Conservation (phyloP, 2,797 vertebrate species). For the Octomys mimax region DNA sequence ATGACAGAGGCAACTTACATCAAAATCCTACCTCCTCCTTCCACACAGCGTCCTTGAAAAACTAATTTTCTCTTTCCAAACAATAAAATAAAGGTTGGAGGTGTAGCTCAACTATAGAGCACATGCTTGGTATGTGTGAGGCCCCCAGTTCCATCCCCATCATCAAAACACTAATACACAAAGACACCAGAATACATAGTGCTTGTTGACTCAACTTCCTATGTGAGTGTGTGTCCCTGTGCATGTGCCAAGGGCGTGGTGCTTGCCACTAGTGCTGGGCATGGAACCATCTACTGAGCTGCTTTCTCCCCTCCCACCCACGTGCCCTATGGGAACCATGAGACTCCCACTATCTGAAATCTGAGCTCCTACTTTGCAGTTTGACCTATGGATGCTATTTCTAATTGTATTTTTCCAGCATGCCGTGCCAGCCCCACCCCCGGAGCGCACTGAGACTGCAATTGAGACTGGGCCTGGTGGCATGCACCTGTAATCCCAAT, state of each 20-base stretch:
- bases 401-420: slow-evolving; percentile 82
- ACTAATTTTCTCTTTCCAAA: not conserved
- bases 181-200: not conserved
- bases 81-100: not conserved
- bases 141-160: not conserved
- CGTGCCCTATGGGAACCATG: not conserved
- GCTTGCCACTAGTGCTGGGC: not conserved
- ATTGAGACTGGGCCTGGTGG: too few relatives aligned
- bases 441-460: too few relatives aligned
- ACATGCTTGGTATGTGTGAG: not conserved
- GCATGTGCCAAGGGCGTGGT: too few relatives aligned
- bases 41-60: slow-evolving; percentile 46
- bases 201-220: not conserved
- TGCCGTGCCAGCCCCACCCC: too few relatives aligned
- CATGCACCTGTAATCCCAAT: too few relatives aligned
- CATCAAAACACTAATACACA: not conserved
- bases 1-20: not conserved
- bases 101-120: not conserved
- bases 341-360: slow-evolving; percentile 53
- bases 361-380: slow-evolving; percentile 42
- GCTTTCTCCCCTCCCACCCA: not conserved
- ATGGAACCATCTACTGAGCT: not conserved
- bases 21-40: not conserved
- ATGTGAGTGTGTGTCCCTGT: not conserved
- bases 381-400: slow-evolving; percentile 78